Evolutionary conservation across 2,113 vertebrate species (phyloP).

Genomic region (Pandion haliaetus): DNA sequence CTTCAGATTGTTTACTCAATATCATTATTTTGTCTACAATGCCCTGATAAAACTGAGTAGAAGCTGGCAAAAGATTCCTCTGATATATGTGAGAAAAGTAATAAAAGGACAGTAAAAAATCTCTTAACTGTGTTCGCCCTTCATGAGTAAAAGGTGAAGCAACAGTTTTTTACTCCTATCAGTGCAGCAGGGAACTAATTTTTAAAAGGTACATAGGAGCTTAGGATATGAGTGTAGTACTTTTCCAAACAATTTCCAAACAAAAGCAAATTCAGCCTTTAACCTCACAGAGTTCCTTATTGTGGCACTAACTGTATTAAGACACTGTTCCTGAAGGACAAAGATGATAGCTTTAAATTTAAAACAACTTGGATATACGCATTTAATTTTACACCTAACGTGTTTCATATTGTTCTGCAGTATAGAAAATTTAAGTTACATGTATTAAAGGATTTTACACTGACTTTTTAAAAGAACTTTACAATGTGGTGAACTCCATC

Average conservation of each 20-base stretch:
- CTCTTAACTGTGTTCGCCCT: background rate
- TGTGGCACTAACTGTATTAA: background rate
- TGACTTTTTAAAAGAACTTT: background rate
- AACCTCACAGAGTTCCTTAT: background rate
- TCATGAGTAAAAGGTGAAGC: background rate
- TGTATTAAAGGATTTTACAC: background rate
- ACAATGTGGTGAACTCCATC: background rate
- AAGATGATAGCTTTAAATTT: background rate
- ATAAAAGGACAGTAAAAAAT: background rate
- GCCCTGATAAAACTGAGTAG: background rate
- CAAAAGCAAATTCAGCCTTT: background rate
- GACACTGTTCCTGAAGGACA: background rate
- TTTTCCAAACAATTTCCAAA: background rate
- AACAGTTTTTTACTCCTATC: background rate
- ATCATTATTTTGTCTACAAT: background rate
- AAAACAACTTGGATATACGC: background rate
- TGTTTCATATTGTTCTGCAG: background rate
- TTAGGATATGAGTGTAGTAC: fast-evolving
- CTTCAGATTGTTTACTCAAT: background rate
- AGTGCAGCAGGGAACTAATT: background rate
- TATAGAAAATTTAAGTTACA: background rate
- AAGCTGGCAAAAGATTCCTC: background rate
- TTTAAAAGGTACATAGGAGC: background rate
- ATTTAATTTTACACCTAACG: background rate
- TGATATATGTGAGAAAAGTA: background rate